These are phyloP conservation scores for Cotesia chilonis DNA, from an alignment of 1,140 invertebrate species.

Conservation along the genomic window DNA sequence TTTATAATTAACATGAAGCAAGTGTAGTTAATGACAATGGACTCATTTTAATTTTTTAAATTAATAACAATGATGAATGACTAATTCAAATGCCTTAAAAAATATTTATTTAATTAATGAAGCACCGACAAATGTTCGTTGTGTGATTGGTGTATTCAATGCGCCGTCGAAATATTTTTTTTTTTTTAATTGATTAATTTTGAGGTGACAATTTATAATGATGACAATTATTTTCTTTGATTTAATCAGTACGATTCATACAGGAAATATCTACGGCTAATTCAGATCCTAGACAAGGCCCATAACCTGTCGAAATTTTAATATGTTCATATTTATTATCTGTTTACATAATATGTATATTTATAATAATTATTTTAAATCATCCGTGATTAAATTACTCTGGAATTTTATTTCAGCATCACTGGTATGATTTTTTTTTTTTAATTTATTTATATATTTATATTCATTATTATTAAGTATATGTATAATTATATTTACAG, in stretches of 20 bases:
- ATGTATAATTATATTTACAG: conserved; percentile 52
- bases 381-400: too few species aligned
- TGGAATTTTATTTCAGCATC: too few species aligned
- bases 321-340: neutral
- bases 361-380: conserved; percentile 3
- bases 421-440: conserved; percentile 37
- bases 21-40: neutral
- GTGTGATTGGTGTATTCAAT: conserved; percentile 39
- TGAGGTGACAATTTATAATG: neutral
- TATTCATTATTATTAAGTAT: conserved; percentile 52
- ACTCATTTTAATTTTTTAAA: neutral
- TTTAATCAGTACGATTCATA: conserved; percentile 14
- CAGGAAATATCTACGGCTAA: conserved; percentile 7
- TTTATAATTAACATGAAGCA: neutral
- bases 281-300: conserved; percentile 6
- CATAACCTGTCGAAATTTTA: neutral
- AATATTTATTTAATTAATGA: conserved; percentile 36
- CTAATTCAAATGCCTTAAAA: neutral
- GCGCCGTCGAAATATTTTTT: neutral
- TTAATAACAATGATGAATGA: too few species aligned
- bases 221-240: conserved; percentile 15
- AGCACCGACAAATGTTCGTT: conserved; percentile 44
- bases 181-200: neutral
- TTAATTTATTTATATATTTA: conserved; percentile 39
- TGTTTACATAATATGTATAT: conserved; percentile 31